phyloP scores from a whole-genome alignment of 2,888 invertebrate genomes.

The Pollenia angustigena region DNA sequence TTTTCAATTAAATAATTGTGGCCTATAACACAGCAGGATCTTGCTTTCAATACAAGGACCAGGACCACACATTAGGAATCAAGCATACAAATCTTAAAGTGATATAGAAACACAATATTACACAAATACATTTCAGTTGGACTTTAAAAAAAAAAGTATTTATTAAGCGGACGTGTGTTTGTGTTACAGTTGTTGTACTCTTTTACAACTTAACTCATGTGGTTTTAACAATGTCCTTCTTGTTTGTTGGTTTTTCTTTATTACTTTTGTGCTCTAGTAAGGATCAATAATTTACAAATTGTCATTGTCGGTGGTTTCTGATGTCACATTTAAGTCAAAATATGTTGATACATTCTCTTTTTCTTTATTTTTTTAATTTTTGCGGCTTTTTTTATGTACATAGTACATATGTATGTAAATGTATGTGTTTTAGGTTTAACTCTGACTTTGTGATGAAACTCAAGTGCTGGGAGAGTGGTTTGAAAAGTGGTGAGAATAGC shows the following conservation, averaged over 20 bases:
- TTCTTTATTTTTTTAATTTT: slow-evolving; percentile 33
- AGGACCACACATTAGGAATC: slow-evolving; percentile 64
- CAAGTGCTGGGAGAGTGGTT: slow-evolving; percentile 61
- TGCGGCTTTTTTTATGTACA: slow-evolving; percentile 59
- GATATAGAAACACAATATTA: slow-evolving; percentile 5
- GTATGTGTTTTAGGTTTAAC: slow-evolving; percentile 16
- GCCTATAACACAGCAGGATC: slow-evolving; percentile 70
- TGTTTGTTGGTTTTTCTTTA: slow-evolving; percentile 36
- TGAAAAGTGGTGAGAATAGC: slow-evolving; percentile 61
- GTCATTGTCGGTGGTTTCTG: slow-evolving; percentile 69
- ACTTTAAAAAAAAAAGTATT: background rate
- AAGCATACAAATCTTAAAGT: slow-evolving; percentile 11
- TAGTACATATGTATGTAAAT: background rate
- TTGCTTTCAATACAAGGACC: slow-evolving; percentile 59
- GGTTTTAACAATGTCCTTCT: slow-evolving; percentile 48
- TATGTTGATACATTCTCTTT: slow-evolving; percentile 64
- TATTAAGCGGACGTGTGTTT: background rate
- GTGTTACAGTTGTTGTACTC: slow-evolving; percentile 7
- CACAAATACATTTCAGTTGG: slow-evolving; percentile 15
- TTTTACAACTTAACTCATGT: slow-evolving; percentile 31
- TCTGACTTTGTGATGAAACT: slow-evolving; percentile 54
- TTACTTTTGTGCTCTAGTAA: slow-evolving; percentile 54
- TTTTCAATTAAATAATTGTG: slow-evolving; percentile 72
- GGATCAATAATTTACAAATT: slow-evolving; percentile 73
- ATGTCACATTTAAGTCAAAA: slow-evolving; percentile 71